Base-by-base conservation (phyloP, 1,140 invertebrate genomes). In the Caenorhabditis tropicalis region DNA sequence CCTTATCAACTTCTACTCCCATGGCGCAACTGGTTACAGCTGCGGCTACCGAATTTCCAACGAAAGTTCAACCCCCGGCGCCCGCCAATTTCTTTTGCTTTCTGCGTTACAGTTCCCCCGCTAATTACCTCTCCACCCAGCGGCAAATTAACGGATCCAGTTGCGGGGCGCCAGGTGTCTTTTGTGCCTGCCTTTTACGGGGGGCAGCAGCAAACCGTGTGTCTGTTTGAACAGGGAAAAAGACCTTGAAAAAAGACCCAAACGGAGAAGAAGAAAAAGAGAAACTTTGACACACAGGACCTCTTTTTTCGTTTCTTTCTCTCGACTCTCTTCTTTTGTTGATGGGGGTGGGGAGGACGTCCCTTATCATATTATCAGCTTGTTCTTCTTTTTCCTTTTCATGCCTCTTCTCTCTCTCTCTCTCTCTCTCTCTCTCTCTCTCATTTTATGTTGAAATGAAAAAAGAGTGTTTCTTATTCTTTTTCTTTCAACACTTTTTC, bases 311-410 rank as follows among this genome's bases (percentile, higher is more conserved):
- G 27, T 58, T 0, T 58, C 24, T 31, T 15, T 58, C 53, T 27
- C 21, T 2, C 24, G 29, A 21, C 29, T 10, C 12, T 58, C 29
- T 10, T 29, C 16, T 51, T 0, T 7, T 6, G n/a, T 51, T 21
- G n/a, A n/a, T n/a, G n/a, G n/a, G n/a, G n/a, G n/a, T n/a, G n/a
- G n/a, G n/a, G n/a, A n/a, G n/a, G n/a, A n/a, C n/a, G n/a, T 51
- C 49, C 21, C 15, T 58, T 58, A 58, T 58, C 53, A 58, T 58
- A 58, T 58, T 58, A 58, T 58, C 53, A 58, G 53, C 27, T 58
- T 58, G 21, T 58, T 58, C 24, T 27, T 58, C 9, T 29, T 51
- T 51, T 51, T 7, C 9, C 43, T 46, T 16, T 9, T 46, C 16
- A 12, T 46, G 43, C 43, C 43, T 51, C 49, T 9, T 58, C 12